Conservation (phyloP, 2,797 vertebrate genomes). For the Galagoides demidoff region DNA sequence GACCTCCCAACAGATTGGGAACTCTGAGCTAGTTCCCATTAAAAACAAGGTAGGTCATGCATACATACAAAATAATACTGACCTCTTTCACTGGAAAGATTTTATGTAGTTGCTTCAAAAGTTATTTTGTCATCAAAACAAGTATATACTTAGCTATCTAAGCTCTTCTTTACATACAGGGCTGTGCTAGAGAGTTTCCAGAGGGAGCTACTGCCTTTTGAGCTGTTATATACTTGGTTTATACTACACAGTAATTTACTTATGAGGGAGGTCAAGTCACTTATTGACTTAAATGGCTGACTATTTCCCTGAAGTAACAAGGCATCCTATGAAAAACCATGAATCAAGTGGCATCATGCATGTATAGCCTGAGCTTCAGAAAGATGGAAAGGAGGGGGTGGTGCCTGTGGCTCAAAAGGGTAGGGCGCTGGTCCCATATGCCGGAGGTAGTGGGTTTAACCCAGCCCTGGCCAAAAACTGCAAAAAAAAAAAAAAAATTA, state of each 20-base stretch:
- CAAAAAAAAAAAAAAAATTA: no score
- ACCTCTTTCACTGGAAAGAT: background rate
- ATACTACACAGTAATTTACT: background rate
- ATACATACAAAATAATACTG: background rate
- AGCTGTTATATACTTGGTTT: background rate
- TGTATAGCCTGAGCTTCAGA: background rate
- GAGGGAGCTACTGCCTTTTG: background rate
- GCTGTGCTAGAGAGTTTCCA: background rate
- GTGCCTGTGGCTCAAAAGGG: no score
- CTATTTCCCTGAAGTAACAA: background rate
- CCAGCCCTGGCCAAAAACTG: no score
- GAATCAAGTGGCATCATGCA: background rate
- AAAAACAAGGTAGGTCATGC: background rate
- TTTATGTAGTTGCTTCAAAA: background rate
- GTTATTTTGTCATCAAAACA: slow-evolving; percentile 25
- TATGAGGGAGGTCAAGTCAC: background rate
- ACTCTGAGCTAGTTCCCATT: slow-evolving; percentile 6
- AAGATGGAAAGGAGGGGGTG: background rate
- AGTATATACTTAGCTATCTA: background rate
- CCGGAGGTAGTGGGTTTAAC: no score
- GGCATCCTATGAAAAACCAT: background rate
- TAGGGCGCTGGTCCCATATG: no score
- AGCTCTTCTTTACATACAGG: background rate
- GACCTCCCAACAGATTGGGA: slow-evolving; percentile 20
- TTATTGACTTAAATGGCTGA: background rate